These are phyloP conservation scores for Mormyrus proboscirostris DNA, from an alignment of 2,797 vertebrate genomes.

Conservation along the genomic window DNA sequence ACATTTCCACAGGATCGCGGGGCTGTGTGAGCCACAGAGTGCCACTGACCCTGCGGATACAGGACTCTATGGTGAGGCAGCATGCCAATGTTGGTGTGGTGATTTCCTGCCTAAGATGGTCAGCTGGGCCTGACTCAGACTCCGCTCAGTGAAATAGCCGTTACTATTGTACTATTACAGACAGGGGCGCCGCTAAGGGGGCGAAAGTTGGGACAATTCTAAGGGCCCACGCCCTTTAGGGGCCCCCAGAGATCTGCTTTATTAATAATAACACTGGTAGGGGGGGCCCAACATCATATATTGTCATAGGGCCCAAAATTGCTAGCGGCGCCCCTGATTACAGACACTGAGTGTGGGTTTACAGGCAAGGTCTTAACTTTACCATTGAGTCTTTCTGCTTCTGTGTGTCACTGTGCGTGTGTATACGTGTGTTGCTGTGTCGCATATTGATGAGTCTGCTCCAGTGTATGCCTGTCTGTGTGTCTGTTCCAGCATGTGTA, in stretches of 20 bases:
- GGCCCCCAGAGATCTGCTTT: too few species aligned
- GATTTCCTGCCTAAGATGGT: neutral
- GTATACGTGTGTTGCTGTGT: neutral
- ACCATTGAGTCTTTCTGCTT: neutral
- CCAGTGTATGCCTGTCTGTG: neutral
- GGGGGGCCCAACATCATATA: too few species aligned
- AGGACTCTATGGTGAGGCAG: neutral
- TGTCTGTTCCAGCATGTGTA: neutral
- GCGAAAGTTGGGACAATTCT: too few species aligned
- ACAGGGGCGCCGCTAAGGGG: too few species aligned
- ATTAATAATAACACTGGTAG: too few species aligned
- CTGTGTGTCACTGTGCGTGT: neutral
- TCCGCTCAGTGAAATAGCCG: neutral
- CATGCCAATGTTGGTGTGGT: neutral
- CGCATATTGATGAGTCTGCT: neutral
- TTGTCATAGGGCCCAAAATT: too few species aligned
- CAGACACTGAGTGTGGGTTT: neutral
- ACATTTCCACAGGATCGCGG: neutral
- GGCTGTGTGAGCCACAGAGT: neutral
- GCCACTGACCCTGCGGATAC: neutral
- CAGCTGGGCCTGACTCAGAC: neutral
- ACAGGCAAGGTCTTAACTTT: neutral
- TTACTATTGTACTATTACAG: neutral
- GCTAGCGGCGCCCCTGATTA: too few species aligned
- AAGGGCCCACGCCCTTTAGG: too few species aligned